Percentiles rank a stretch among this genome's conserved stretches.
These are phyloP conservation scores for Notolepis coatsorum DNA, from an alignment of 2,797 vertebrate genomes.

Conservation along the genomic window DNA sequence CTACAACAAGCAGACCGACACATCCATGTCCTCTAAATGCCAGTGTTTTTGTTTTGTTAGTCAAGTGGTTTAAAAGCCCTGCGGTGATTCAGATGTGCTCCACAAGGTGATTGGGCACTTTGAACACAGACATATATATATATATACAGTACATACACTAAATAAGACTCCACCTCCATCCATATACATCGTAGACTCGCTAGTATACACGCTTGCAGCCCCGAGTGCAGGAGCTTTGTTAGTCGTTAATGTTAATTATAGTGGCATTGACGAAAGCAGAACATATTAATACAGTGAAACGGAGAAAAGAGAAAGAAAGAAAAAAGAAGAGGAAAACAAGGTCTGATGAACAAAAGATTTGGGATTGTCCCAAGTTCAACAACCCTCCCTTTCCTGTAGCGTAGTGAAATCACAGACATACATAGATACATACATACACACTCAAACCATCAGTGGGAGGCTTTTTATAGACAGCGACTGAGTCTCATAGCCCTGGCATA, in stretches of 20 bases:
- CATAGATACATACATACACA: background rate
- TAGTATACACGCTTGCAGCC: conserved; percentile 31
- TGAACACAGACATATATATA: conserved; percentile 23
- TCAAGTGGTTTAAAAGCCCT: conserved; percentile 15
- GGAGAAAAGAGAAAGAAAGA: background rate
- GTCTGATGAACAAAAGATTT: background rate
- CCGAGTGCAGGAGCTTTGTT: conserved; percentile 44
- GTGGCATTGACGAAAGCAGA: conserved; percentile 50
- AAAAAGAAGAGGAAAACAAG: background rate
- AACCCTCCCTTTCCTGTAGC: background rate
- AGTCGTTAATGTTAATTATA: conserved; percentile 30
- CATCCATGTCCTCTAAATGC: conserved; percentile 55
- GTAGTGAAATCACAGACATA: too few species aligned
- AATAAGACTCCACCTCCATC: conserved; percentile 16
- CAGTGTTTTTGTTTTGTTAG: conserved; percentile 48
- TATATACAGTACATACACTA: conserved; percentile 19
- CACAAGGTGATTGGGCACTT: conserved; percentile 42
- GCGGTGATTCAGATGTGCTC: conserved; percentile 27
- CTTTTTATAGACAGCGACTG: conserved; percentile 34
- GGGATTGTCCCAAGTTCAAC: conserved; percentile 16
- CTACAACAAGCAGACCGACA: conserved; percentile 43
- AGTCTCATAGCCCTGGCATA: conserved; percentile 38
- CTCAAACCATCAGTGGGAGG: conserved; percentile 22
- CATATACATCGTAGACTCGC: conserved; percentile 15
- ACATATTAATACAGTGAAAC: conserved; percentile 36